A percentile compares a stretch with the other conserved stretches of the same genome.
These are phyloP conservation scores for Schizothorax lantsangensis DNA, from an alignment of 2,797 vertebrate genomes.

Conservation along the genomic window DNA sequence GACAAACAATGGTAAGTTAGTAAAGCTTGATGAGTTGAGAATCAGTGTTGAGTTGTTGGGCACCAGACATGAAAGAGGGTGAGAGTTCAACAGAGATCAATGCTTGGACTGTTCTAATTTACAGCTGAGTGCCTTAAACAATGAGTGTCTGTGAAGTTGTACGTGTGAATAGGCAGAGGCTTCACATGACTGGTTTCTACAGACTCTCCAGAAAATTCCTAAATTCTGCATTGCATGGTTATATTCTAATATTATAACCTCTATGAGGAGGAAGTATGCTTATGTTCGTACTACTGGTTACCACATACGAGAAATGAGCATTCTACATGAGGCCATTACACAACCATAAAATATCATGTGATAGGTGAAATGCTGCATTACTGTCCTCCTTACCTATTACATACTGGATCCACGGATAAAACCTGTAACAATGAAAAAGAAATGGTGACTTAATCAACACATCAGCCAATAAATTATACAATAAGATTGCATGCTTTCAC, in stretches of 20 bases:
- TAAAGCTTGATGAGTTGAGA: not conserved
- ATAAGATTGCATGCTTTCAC: not conserved
- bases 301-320: slow-evolving; percentile 48
- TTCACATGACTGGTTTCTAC: slow-evolving; percentile 9
- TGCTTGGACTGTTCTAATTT: slow-evolving; percentile 30
- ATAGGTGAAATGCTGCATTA: slow-evolving; percentile 22
- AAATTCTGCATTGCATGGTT: not conserved
- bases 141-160: slow-evolving; percentile 3
- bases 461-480: not conserved
- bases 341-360: slow-evolving; percentile 50
- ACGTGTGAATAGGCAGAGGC: not conserved
- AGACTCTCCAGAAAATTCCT: not conserved
- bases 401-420: slow-evolving; percentile 74
- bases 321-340: slow-evolving; percentile 14
- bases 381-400: slow-evolving; percentile 72
- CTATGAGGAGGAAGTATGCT: slow-evolving; percentile 54
- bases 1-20: not conserved
- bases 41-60: not conserved
- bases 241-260: not conserved
- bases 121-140: not conserved
- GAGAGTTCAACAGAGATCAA: slow-evolving; percentile 23
- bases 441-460: slow-evolving; percentile 15
- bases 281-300: slow-evolving; percentile 44
- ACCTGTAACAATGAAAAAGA: slow-evolving; percentile 66
- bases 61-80: not conserved